phyloP scores from a whole-genome alignment of 2,888 invertebrate species.

The Melipona beecheii region DNA sequence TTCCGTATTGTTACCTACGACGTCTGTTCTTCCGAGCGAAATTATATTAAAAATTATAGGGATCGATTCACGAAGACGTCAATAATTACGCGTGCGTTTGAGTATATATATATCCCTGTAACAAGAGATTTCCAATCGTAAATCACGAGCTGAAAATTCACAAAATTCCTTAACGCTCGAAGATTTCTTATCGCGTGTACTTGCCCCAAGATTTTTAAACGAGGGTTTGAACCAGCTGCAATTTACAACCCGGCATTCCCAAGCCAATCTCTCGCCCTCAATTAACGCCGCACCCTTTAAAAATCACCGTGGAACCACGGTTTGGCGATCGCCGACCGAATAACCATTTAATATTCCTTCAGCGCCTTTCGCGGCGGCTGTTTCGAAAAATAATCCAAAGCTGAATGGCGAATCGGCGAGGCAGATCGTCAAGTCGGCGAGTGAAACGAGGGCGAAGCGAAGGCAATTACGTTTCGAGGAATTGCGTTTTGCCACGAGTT shows the following conservation, averaged over 20 bases:
- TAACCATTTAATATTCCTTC: neutral
- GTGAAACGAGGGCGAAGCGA: slow-evolving; percentile 7
- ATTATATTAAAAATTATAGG: too few species aligned
- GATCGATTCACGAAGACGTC: too few species aligned
- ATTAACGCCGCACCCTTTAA: neutral
- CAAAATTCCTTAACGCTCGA: too few species aligned
- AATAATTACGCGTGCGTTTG: too few species aligned
- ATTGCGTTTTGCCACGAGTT: slow-evolving; percentile 59
- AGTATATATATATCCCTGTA: too few species aligned
- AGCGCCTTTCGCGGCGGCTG: neutral
- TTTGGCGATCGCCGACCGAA: neutral
- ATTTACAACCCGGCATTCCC: neutral
- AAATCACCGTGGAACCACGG: neutral
- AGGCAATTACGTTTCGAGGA: slow-evolving; percentile 66
- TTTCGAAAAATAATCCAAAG: slow-evolving; percentile 4
- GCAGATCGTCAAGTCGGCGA: neutral
- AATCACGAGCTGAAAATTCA: too few species aligned
- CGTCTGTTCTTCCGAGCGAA: too few species aligned
- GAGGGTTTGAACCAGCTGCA: neutral
- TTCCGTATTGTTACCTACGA: too few species aligned
- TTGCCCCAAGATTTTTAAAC: too few species aligned
- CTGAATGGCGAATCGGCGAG: slow-evolving; percentile 10
- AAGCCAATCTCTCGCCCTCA: neutral
- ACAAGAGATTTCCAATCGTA: too few species aligned
- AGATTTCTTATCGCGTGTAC: too few species aligned